Evolutionary conservation across 2,888 invertebrate species (phyloP), one percentile per base, ranked within the genome.

Genomic region (Drosophila heteroneura): DNA sequence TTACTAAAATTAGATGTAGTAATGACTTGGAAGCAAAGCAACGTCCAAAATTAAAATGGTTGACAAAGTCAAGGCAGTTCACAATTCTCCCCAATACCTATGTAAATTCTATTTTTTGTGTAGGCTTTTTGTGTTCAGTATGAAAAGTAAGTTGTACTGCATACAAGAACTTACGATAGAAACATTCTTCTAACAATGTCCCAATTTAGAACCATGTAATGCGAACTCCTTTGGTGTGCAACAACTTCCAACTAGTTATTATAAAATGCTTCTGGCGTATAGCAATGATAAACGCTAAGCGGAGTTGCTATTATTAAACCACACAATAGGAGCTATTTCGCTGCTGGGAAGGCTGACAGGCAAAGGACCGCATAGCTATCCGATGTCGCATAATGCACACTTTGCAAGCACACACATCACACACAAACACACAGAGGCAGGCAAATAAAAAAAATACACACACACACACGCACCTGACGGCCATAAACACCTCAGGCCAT

Each of bases 331-430:
- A 32, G 51, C 32, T 64, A 51, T 49, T 33, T 41, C 28, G 28
- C 58, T 49, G 52, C 37, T 41, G 37, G 37, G 14, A 52, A 62
- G 44, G 56, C 58, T 54, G n/a, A 5, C 9, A 30, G 14, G 79
- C 53, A 58, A 58, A 39, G 52, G 58, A 51, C 44, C 63, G 70
- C 74, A 70, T 37, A 54, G 68, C 86, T 85, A 80, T 90, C 83
- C 73, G 72, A 85, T 90, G 86, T 88, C 85, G 67, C 86, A 90
- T 80, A 88, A 77, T 82, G 74, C 81, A 88, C 74, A 76, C 85
- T 73, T 70, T 76, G 62, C 60, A 59, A 57, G 56, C 61, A 59
- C 6, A 39, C 19, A 53, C 57, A 39, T 26, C 51, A 51, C 32
- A 37, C 37, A 49, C 41, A 56, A 57, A 54, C 37, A 41, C 51